These are phyloP conservation scores for Meloe dianella DNA, from an alignment of 2,888 invertebrate genomes.

Conservation along the genomic window DNA sequence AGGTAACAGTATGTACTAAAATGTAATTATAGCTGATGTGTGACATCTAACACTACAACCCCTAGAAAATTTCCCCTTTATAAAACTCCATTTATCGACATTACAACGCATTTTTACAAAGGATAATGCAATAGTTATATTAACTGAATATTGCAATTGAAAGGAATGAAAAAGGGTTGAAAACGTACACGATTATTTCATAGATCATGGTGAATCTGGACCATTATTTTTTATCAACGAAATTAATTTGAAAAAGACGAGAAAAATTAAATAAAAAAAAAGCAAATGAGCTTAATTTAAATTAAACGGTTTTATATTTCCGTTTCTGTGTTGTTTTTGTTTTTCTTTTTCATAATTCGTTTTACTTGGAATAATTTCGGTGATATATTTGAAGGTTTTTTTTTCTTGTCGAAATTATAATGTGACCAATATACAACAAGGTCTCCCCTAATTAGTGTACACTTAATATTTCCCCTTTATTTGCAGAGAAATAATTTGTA, in stretches of 20 bases:
- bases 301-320: constrained; percentile 9
- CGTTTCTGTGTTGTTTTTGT: neutral
- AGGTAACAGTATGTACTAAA: no score
- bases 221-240: constrained; percentile 25
- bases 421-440: no score
- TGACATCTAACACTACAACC: constrained; percentile 19
- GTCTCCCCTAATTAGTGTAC: no score
- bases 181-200: constrained; percentile 17
- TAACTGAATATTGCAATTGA: neutral
- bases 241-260: constrained; percentile 26
- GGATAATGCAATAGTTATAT: neutral
- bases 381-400: neutral
- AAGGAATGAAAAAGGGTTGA: neutral
- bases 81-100: constrained; percentile 22
- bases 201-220: constrained; percentile 19
- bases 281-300: constrained; percentile 21
- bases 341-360: neutral
- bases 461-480: no score
- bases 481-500: no score
- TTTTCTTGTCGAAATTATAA: no score
- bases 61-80: constrained; percentile 23
- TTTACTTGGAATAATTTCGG: neutral
- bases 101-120: constrained; percentile 21
- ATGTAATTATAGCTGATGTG: no score
- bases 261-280: constrained; percentile 25